phyloP scores from a whole-genome alignment of 2,113 vertebrate genomes.

The Arizona elegans region DNA sequence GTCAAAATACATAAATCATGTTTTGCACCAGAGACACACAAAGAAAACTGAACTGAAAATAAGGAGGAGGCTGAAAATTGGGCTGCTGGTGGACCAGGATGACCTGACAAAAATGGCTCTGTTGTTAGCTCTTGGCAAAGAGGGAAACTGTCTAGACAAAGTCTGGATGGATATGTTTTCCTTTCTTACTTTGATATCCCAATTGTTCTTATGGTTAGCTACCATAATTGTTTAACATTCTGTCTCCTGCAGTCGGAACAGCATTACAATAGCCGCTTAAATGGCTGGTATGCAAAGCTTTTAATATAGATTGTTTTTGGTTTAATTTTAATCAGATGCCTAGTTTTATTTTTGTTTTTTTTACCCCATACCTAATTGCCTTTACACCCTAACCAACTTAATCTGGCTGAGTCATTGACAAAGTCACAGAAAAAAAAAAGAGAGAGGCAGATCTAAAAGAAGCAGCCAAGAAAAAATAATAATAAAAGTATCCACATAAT shows the following conservation, averaged over 20 bases:
- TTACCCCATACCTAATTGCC: neutral
- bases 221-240: neutral
- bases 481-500: neutral
- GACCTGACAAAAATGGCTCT: neutral
- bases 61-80: neutral
- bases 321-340: neutral
- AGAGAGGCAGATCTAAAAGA: neutral
- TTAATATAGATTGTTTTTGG: neutral
- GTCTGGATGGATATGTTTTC: neutral
- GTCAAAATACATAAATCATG: neutral
- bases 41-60: neutral
- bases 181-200: neutral
- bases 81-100: neutral
- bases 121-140: neutral
- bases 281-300: neutral
- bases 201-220: neutral
- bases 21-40: neutral
- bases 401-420: neutral
- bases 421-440: neutral
- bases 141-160: neutral
- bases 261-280: neutral
- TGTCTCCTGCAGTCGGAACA: neutral
- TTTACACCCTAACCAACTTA: neutral
- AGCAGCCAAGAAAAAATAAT: neutral
- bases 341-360: neutral